Evolutionary conservation across 1,140 invertebrate species (phyloP).

Genomic region (Colletes gigas): DNA sequence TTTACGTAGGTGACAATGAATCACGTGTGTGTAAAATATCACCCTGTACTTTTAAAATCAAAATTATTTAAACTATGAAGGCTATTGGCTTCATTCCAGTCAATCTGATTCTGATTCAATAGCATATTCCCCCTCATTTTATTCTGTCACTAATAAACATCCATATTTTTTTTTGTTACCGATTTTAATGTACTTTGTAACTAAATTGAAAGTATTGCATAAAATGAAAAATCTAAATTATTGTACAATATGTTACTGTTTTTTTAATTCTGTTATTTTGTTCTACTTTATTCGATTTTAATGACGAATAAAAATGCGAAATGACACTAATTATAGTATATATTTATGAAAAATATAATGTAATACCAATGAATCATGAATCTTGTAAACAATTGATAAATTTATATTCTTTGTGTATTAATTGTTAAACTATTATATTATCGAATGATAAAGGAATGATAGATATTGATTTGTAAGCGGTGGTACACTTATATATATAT

Average conservation of each 20-base stretch:
- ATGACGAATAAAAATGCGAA: not conserved
- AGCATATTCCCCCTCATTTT: not conserved
- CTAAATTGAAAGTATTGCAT: not conserved
- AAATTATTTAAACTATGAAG: not conserved
- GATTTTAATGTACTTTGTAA: not conserved
- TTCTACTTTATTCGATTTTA: not conserved
- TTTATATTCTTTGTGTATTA: not conserved
- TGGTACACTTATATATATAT: conserved; percentile 35
- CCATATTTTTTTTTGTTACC: not conserved
- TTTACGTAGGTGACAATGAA: not conserved
- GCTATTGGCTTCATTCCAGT: conserved; percentile 20
- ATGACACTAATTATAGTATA: not conserved
- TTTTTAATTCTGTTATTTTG: not conserved
- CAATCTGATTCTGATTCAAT: conserved; percentile 24
- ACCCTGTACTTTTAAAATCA: not conserved
- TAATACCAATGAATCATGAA: not conserved
- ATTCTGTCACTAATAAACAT: too few species aligned
- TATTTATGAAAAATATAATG: not conserved
- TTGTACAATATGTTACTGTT: not conserved
- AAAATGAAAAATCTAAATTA: not conserved
- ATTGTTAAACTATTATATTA: not conserved
- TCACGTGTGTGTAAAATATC: not conserved
- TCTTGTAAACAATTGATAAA: not conserved
- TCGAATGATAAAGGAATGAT: not conserved
- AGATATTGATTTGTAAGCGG: not conserved